Conservation (phyloP, 2,113 vertebrate species). For the Gulo gulo region DNA sequence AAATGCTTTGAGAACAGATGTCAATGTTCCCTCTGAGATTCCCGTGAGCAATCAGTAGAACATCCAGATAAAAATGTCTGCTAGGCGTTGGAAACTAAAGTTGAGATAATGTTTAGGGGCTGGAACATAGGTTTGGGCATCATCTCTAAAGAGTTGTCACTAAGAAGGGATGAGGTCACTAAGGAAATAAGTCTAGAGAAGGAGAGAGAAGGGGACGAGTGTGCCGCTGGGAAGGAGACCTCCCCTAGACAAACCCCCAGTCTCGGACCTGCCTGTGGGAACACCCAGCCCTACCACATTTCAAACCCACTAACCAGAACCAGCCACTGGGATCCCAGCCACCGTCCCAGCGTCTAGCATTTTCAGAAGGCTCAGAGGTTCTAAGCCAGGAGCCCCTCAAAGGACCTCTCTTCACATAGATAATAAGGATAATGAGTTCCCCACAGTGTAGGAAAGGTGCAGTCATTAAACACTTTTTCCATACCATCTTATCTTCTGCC, state of each 20-base stretch:
- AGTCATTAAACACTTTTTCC: background rate
- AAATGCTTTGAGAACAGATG: background rate
- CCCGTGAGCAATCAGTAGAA: background rate
- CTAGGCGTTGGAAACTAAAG: background rate
- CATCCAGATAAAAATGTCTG: background rate
- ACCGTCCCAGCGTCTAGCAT: background rate
- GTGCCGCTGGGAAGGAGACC: background rate
- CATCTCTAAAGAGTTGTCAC: background rate
- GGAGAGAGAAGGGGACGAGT: too few species aligned
- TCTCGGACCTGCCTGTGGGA: background rate
- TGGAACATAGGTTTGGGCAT: background rate
- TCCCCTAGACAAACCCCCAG: background rate
- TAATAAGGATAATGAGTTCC: background rate
- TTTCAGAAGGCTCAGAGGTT: background rate
- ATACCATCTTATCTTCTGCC: background rate
- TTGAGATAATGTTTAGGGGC: background rate
- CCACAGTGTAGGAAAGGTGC: accelerated
- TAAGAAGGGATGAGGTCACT: background rate
- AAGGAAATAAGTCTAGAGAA: background rate
- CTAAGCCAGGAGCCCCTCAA: background rate
- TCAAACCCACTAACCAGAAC: background rate
- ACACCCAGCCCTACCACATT: background rate
- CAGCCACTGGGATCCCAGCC: background rate
- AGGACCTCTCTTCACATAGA: background rate
- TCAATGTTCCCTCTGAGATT: background rate